Base-by-base conservation (phyloP, 1,140 invertebrate genomes). In the Cotesia glomerata region DNA sequence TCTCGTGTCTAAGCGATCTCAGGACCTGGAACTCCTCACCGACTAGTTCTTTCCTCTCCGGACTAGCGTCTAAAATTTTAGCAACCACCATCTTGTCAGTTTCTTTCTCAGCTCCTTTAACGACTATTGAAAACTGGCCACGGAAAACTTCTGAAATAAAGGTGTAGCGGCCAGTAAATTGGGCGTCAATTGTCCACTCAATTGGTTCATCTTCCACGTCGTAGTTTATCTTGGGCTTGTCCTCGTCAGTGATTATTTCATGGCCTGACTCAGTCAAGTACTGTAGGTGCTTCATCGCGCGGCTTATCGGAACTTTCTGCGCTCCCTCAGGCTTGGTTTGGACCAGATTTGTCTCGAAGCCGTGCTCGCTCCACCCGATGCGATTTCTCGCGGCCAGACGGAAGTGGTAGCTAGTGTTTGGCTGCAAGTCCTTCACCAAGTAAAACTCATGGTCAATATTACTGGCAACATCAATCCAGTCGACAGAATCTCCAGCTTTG, bases 361-460 rank as follows among this genome's bases (percentile, higher is more conserved):
- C 93, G 74, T 91, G 90, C 64, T 94, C 93, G 80, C 94, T 94
- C 95, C 95, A 96, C n/a, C 97, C 97, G 80, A 99, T 96, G 45
- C 92, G 91, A 85, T 99, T 99, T 66, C 91, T 90, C 0, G 96
- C 95, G 2, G 94, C 91, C 7, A 99, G 86, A 66, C 97, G 89
- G 87, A 98, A 98, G 67, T 95, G 91, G 84, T 99, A 98, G 69
- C 90, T 91, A 1, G 92, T 93, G 65, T 93, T 90, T 0, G 95
- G 91, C 73, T 90, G 84, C 2, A 99, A 88, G 74, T 93, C 90
- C 75, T 91, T 90, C 0, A 98, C 89, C 0, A 98, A 84, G 78
- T 93, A 98, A 84, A 97, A 97, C 82, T 99, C 97, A 79, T 98
- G 95, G 81, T 96, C 95, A 59, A 98, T 97, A 77, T 97, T 96